Percentiles rank a stretch among this genome's conserved stretches.
Conservation (phyloP, 2,113 vertebrate genomes). For the Canis aureus region DNA sequence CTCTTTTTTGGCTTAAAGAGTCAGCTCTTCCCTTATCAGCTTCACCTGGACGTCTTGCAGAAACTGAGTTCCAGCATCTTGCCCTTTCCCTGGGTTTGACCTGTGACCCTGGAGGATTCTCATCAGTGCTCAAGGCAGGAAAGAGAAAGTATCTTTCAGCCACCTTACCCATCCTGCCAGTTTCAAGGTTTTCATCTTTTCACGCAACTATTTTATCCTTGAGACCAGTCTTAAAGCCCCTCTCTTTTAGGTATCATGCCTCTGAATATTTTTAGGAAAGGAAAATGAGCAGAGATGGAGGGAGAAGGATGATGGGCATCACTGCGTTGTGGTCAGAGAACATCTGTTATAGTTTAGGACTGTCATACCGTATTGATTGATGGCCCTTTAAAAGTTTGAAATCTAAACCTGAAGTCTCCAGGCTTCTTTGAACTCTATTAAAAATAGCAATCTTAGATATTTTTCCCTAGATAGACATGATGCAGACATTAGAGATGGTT, state of each 20-base stretch:
- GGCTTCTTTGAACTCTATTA: neutral
- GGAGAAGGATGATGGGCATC: neutral
- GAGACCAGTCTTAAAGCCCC: neutral
- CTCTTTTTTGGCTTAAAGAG: neutral
- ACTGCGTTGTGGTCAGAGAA: neutral
- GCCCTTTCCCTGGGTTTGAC: neutral
- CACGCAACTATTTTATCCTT: neutral
- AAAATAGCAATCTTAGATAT: neutral
- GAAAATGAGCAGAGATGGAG: neutral
- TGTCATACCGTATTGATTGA: neutral
- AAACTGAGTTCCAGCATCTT: neutral
- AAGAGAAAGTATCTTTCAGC: neutral
- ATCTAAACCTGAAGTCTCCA: neutral
- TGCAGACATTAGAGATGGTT: neutral
- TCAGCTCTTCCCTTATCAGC: neutral
- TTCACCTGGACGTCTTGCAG: neutral
- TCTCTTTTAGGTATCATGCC: neutral
- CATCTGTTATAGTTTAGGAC: neutral
- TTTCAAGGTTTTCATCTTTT: slow-evolving; percentile 15
- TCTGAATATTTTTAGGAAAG: neutral
- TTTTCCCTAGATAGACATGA: neutral
- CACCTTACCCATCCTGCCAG: neutral
- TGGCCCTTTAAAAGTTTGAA: neutral
- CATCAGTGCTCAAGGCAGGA: neutral
- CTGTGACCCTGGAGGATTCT: neutral